Conservation (phyloP, 2,888 invertebrate genomes). For the Apoda limacodes region DNA sequence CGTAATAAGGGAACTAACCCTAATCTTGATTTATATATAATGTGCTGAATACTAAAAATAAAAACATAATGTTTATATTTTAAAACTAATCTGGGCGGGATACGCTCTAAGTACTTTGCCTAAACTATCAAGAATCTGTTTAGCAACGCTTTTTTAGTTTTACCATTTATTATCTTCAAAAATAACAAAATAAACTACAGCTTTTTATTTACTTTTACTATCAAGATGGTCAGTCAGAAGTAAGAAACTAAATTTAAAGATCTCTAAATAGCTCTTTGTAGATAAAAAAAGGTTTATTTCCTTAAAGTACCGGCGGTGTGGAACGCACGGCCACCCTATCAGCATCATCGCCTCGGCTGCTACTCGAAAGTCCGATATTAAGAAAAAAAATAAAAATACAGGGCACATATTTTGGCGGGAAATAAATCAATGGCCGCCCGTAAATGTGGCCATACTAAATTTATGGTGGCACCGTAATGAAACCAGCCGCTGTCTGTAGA, state of each 20-base stretch:
- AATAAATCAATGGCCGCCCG: conserved; percentile 56
- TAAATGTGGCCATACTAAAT: conserved; percentile 59
- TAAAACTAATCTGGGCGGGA: too few relatives aligned
- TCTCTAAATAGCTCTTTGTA: conserved; percentile 45
- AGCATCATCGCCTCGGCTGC: conserved; percentile 59
- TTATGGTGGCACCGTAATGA: conserved; percentile 54
- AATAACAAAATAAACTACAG: too few relatives aligned
- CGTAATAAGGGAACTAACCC: too few relatives aligned
- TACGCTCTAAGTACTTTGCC: too few relatives aligned
- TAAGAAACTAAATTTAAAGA: conserved; percentile 30
- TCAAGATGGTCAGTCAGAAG: too few relatives aligned
- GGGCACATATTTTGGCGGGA: conserved; percentile 65
- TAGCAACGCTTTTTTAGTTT: too few relatives aligned
- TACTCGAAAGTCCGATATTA: conserved; percentile 60
- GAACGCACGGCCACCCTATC: conserved; percentile 60
- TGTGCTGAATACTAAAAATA: too few relatives aligned
- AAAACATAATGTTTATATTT: too few relatives aligned
- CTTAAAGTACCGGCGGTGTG: conserved; percentile 55
- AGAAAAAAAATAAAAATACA: conserved; percentile 37
- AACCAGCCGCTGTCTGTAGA: conserved; percentile 36
- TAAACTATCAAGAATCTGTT: too few relatives aligned
- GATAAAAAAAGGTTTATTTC: conserved; percentile 36
- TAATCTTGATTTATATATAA: too few relatives aligned
- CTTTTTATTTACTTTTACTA: too few relatives aligned
- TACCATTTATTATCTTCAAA: too few relatives aligned